These are phyloP conservation scores for Meliscaeva auricollis DNA, from an alignment of 2,888 invertebrate species.

Conservation along the genomic window DNA sequence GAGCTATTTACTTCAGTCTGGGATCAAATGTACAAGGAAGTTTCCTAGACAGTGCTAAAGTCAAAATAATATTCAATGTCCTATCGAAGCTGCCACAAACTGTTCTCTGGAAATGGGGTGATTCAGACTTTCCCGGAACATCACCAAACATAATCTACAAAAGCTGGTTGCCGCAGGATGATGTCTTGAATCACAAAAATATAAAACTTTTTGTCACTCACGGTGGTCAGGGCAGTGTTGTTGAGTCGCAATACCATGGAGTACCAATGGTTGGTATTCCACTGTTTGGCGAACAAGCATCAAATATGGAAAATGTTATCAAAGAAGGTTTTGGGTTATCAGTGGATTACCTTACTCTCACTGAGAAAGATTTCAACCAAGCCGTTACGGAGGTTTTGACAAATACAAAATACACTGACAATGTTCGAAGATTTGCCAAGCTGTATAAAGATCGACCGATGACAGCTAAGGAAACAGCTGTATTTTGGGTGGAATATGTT, in stretches of 20 bases:
- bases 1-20: constrained; percentile 83
- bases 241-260: constrained; percentile 86
- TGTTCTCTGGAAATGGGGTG: constrained; percentile 88
- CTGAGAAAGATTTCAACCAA: constrained; percentile 37
- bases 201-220: constrained; percentile 87
- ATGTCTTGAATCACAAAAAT: constrained; percentile 86
- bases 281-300: constrained; percentile 78
- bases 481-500: constrained; percentile 86
- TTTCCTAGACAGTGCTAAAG: constrained; percentile 85
- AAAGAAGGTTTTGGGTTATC: constrained; percentile 77
- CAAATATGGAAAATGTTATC: constrained; percentile 77
- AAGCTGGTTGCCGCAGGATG: constrained; percentile 89
- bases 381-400: constrained; percentile 76
- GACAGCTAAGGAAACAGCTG: constrained; percentile 84
- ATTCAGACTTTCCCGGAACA: constrained; percentile 84
- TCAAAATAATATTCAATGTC: constrained; percentile 85
- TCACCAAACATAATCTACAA: constrained; percentile 86
- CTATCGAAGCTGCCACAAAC: constrained; percentile 86
- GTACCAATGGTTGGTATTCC: constrained; percentile 84
- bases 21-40: constrained; percentile 84
- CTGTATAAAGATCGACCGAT: constrained; percentile 85
- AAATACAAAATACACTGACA: constrained; percentile 77
- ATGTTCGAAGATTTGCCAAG: constrained; percentile 83
- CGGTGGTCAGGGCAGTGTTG: constrained; percentile 87
- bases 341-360: constrained; percentile 73